Evolutionary conservation across 2,888 invertebrate genomes (phyloP), one percentile per base, ranked within the genome.

Genomic region (Tipula helvola): DNA sequence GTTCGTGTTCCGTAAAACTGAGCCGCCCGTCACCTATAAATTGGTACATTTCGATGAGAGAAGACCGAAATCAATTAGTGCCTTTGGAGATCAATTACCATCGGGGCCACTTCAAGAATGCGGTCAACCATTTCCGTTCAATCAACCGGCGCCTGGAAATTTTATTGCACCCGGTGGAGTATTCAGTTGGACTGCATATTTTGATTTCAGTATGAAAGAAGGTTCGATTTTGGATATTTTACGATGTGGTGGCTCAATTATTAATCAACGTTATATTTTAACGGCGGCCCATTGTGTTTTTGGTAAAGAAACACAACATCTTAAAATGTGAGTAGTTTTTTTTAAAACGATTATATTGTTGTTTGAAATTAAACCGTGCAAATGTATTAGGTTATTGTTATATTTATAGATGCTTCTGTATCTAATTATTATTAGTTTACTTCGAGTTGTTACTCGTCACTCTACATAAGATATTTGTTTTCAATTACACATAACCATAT

Each of bases 201-300:
- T 47, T 47, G 47, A 47, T n/a, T 47, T 13, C 13, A 47, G 47
- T 47, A 47, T n/a, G 47, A 47, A 47, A 47, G 47, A 13, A 13
- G 47, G 47, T n/a, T 47, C 47, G n/a, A 47, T 13, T 13, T 12
- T 13, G 12, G 47, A 47, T 47, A 12, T 89, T n/a, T 87, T 90
- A 5, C 90, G 95, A 88, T 96, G 96, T 89, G 96, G 95, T 0
- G 96, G 96, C 0, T 95, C 95, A 7, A 91, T 96, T 71, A 95
- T 96, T 89, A 94, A 93, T 87, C 91, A 92, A 0, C 92, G 92
- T 88, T 95, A 95, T 89, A 93, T 95, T 1, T 89, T 95, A 87
- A 95, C 95, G 0, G 95, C 95, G 0, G 95, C 94, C 1, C 95
- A 95, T 89, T 88, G 88, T 86, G 36, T 87, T n/a, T 41, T 18